Evolutionary conservation across 2,888 invertebrate genomes (phyloP).

Genomic region (Germaria angustata): DNA sequence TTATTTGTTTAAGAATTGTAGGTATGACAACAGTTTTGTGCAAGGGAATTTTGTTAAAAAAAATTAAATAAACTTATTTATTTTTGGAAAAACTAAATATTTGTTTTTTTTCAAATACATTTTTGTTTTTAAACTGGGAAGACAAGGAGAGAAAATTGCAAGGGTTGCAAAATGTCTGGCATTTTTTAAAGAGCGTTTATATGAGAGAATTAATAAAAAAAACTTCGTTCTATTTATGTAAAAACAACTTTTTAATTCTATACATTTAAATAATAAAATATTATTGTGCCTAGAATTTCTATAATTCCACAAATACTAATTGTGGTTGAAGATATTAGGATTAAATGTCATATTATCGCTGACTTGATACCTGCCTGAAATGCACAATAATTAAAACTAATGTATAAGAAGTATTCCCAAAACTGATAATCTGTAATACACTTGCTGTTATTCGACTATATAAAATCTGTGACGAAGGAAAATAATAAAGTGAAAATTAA

Average conservation of each 20-base stretch:
- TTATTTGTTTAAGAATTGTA: conserved; percentile 51
- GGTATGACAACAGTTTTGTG: conserved; percentile 59
- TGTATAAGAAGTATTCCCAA: too few relatives aligned
- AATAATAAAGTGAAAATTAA: too few relatives aligned
- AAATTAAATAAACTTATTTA: conserved; percentile 9
- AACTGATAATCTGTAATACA: too few relatives aligned
- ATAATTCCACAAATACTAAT: not conserved
- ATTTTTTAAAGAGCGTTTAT: conserved; percentile 28
- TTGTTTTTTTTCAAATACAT: conserved; percentile 16
- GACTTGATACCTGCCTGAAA: too few relatives aligned
- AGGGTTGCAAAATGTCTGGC: not conserved
- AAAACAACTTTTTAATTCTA: not conserved
- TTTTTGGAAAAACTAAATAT: conserved; percentile 1
- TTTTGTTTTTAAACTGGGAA: not conserved
- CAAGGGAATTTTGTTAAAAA: conserved; percentile 30
- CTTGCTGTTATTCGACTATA: too few relatives aligned
- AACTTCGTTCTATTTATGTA: too few relatives aligned
- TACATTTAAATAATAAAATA: not conserved
- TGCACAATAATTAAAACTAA: too few relatives aligned
- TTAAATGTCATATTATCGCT: too few relatives aligned
- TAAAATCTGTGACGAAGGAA: too few relatives aligned
- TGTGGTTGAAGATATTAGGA: too few relatives aligned
- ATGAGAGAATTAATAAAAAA: not conserved
- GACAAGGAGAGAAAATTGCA: not conserved
- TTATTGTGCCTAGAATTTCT: not conserved